Conservation (phyloP, 2,888 invertebrate genomes). For the Oxycera nigricornis region DNA sequence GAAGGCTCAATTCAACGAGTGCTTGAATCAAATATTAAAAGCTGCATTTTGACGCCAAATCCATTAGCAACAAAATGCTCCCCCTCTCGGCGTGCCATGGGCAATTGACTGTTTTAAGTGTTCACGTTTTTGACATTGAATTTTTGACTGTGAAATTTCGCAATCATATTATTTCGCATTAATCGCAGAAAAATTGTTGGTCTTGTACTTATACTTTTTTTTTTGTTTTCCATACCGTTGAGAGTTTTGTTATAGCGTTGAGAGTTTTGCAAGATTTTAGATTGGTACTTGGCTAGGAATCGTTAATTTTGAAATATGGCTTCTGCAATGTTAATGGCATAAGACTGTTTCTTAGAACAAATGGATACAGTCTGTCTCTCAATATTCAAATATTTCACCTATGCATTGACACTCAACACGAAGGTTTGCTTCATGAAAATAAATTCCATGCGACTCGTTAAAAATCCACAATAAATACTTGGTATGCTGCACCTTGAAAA, state of each 20-base stretch:
- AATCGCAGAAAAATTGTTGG: background rate
- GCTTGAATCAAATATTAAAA: too few relatives aligned
- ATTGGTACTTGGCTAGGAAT: background rate
- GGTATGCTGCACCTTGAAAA: background rate
- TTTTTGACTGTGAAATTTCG: background rate
- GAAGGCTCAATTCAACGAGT: too few relatives aligned
- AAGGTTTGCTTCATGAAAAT: too few relatives aligned
- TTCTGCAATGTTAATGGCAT: too few relatives aligned
- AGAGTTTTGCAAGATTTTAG: background rate
- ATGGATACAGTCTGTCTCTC: too few relatives aligned
- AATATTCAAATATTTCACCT: too few relatives aligned
- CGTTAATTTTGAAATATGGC: background rate
- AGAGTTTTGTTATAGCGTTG: background rate
- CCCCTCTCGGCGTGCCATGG: too few relatives aligned
- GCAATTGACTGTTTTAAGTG: background rate
- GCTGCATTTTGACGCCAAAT: too few relatives aligned
- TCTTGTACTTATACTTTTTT: background rate
- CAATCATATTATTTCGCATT: background rate
- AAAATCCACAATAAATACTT: background rate
- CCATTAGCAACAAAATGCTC: too few relatives aligned
- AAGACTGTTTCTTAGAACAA: too few relatives aligned
- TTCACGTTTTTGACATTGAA: conserved; percentile 6
- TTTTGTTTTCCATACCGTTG: background rate
- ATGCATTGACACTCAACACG: too few relatives aligned
- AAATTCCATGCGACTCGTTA: background rate